These are phyloP conservation scores for Clusia tigrina DNA, from an alignment of 2,888 invertebrate genomes.

Conservation along the genomic window DNA sequence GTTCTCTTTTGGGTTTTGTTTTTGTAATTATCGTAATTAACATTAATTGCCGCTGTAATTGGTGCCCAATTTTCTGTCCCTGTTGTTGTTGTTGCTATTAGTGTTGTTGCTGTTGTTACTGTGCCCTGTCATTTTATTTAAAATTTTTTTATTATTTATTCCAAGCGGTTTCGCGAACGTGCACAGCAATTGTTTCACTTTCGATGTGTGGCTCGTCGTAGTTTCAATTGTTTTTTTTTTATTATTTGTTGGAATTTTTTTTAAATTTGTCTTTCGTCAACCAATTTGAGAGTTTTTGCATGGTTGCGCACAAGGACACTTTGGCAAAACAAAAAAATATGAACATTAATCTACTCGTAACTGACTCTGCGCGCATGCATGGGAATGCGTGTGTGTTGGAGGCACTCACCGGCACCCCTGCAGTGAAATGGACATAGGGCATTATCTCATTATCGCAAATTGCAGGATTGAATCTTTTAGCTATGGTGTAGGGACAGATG, in stretches of 20 bases:
- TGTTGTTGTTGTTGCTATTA: background rate
- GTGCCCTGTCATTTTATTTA: conserved; percentile 27
- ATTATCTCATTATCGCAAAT: too few relatives aligned
- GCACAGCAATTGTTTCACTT: too few relatives aligned
- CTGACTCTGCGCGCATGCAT: too few relatives aligned
- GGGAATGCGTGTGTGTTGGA: too few relatives aligned
- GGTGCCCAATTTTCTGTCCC: conserved; percentile 40
- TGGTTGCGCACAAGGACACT: conserved; percentile 35
- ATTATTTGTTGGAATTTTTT: background rate
- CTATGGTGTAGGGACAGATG: too few relatives aligned
- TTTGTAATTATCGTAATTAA: conserved; percentile 49
- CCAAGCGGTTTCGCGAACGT: too few relatives aligned
- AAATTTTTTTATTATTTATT: too few relatives aligned
- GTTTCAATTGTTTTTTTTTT: conserved; percentile 29
- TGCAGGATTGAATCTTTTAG: too few relatives aligned
- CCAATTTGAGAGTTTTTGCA: conserved; percentile 42
- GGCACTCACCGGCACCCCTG: too few relatives aligned
- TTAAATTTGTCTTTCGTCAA: background rate
- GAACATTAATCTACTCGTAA: too few relatives aligned
- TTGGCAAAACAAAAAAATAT: too few relatives aligned
- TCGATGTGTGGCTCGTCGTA: conserved; percentile 18
- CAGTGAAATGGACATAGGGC: too few relatives aligned
- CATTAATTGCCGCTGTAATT: conserved; percentile 53
- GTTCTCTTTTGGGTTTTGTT: conserved; percentile 7
- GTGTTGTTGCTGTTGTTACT: conserved; percentile 23